phyloP scores from a whole-genome alignment of 2,113 vertebrate genomes.

The Oryzias woworae region DNA sequence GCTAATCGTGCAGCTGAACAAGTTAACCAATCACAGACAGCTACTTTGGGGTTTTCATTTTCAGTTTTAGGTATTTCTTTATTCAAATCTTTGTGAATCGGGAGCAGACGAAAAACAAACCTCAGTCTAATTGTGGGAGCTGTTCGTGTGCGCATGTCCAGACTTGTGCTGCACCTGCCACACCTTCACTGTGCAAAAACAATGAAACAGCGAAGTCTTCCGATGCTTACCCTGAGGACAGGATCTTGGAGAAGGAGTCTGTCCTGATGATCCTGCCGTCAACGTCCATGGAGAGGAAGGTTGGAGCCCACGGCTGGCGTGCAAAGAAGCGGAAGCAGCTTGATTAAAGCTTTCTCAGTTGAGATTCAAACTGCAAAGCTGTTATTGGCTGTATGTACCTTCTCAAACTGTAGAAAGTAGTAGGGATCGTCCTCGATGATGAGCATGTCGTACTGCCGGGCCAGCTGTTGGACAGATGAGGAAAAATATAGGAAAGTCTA shows the following conservation, averaged over 20 bases:
- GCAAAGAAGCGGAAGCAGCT: neutral
- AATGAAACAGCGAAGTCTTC: neutral
- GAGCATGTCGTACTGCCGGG: constrained; percentile 89
- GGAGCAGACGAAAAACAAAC: neutral
- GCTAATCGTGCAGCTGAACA: too few species aligned
- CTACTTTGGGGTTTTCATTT: too few species aligned
- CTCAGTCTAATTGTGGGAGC: neutral
- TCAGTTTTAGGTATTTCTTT: too few species aligned
- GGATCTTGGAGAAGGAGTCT: constrained; percentile 82
- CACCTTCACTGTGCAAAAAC: neutral
- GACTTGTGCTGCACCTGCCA: neutral
- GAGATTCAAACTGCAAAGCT: neutral
- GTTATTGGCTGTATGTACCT: constrained; percentile 73
- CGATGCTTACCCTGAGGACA: constrained; percentile 79
- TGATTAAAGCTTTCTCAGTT: neutral
- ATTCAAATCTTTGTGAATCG: neutral
- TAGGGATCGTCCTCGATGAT: constrained; percentile 98
- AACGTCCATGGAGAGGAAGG: constrained; percentile 80
- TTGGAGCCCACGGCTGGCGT: constrained; percentile 72
- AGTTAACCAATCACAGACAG: too few species aligned
- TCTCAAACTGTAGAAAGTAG: constrained; percentile 94
- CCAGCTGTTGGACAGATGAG: constrained; percentile 79
- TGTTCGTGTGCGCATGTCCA: neutral
- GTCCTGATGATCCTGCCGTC: constrained; percentile 79
- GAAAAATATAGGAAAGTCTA: neutral